A percentile compares a stretch with the other conserved stretches of the same genome.
Conservation (phyloP, 35 echinoderm and acorn worm species). For the Holothuria glaberrima region DNA sequence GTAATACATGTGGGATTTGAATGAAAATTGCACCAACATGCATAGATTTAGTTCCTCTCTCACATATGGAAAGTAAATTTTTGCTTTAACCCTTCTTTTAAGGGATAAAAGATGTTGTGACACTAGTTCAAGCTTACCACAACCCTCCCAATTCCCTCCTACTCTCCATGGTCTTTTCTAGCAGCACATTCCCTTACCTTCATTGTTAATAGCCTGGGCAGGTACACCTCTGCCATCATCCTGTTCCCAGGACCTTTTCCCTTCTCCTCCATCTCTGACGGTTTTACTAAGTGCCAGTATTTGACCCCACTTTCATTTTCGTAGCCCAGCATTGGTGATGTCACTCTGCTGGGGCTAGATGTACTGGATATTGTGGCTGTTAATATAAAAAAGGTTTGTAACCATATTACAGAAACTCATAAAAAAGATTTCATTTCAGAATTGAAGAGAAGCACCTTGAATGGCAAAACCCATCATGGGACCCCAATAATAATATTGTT, state of each 20-base stretch:
- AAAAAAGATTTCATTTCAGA: too few species aligned
- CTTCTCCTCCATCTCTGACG: slow-evolving; percentile 68
- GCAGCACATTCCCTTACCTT: slow-evolving; percentile 60
- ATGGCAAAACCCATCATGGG: neutral
- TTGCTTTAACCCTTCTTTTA: too few species aligned
- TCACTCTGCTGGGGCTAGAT: slow-evolving; percentile 70
- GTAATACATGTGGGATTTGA: too few species aligned
- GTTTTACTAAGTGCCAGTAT: slow-evolving; percentile 95
- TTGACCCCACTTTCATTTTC: slow-evolving; percentile 78
- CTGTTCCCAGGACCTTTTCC: slow-evolving; percentile 69
- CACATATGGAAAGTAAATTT: too few species aligned
- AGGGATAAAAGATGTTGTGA: too few species aligned
- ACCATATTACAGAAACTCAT: too few species aligned
- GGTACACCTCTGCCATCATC: slow-evolving; percentile 97
- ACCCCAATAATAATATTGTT: neutral
- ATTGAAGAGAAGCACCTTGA: too few species aligned
- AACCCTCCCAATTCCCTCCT: too few species aligned
- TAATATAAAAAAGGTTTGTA: neutral
- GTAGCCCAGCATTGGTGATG: slow-evolving; percentile 82
- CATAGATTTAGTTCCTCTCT: too few species aligned
- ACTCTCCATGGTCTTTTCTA: too few species aligned
- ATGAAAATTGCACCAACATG: too few species aligned
- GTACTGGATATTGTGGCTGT: slow-evolving; percentile 62
- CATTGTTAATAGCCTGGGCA: slow-evolving; percentile 82
- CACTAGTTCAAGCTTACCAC: too few species aligned